phyloP scores from a whole-genome alignment of 2,113 vertebrate species.

The Clinocottus analis region DNA sequence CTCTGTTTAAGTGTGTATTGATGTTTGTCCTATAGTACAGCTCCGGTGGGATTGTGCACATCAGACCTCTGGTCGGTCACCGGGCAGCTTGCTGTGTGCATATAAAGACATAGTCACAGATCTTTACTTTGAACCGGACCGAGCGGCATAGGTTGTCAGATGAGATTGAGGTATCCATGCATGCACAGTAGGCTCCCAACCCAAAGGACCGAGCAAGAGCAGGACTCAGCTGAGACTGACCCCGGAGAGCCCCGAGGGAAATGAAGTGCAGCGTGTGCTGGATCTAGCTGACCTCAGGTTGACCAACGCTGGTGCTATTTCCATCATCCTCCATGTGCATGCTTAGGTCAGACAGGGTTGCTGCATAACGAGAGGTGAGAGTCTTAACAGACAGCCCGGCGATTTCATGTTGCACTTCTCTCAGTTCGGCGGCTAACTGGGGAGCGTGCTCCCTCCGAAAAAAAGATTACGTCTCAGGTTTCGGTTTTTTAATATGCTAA shows the following conservation, averaged over 20 bases:
- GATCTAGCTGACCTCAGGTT: constrained; percentile 27
- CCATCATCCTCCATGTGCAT: constrained; percentile 35
- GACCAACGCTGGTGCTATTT: constrained; percentile 44
- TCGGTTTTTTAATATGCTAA: not conserved
- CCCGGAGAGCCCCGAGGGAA: constrained; percentile 18
- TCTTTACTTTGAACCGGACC: not conserved
- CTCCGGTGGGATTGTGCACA: not conserved
- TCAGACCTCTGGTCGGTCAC: constrained; percentile 5
- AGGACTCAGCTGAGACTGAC: constrained; percentile 25
- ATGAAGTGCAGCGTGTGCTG: constrained; percentile 20
- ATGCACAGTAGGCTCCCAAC: not conserved
- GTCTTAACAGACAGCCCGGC: not conserved
- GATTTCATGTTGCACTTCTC: not conserved
- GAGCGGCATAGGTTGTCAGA: not conserved
- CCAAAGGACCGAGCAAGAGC: not conserved
- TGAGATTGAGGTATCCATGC: constrained; percentile 8
- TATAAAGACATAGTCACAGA: not conserved
- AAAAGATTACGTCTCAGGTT: not conserved
- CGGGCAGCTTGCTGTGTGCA: not conserved
- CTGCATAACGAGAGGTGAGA: constrained; percentile 8
- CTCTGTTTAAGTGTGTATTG: constrained; percentile 21
- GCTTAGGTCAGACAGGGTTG: constrained; percentile 15
- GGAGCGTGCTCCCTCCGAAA: not conserved
- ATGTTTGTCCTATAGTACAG: not conserved
- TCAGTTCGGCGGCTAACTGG: not conserved